Base-by-base conservation (phyloP, 53 echinoderm and acorn worm genomes). In the Arbacia lixula region DNA sequence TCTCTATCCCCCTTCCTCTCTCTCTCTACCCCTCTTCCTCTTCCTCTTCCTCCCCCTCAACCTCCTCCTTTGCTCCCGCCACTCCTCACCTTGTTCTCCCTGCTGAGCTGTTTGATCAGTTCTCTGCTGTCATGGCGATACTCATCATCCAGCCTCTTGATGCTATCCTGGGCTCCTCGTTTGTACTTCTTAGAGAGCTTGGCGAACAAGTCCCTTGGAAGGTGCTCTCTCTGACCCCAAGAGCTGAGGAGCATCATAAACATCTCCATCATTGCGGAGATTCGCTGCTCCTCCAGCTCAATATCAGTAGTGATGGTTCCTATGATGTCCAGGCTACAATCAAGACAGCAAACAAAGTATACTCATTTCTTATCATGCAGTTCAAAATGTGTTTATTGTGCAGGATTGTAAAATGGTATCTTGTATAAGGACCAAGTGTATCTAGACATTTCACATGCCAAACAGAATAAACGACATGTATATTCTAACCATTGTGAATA, bases 231-330 rank as follows among this genome's bases (percentile, higher is more conserved):
- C 9, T 78, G 53, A 72, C 82, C 88, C 66, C 90, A 81, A 43
- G 82, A 72, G 42, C 84, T 85, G 24, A 99, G 77, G 43, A 99
- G 87, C 85, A 91, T 64, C 28, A 90, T 58, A 43, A 90, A 81
- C 46, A 88, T 77, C 35, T 88, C 90, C 6, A 75, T 60, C 99
- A 95, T 99, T 22, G 85, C 60, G 22, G 88, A 85, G 10, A 92
- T 41, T 34, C 90, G 88, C 71, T 92, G 83, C 57, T 88, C 79
- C 63, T 99, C 99, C 14, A 99, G 84, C 39, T 86, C 41, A 55
- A 95, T 90, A 51, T 99, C 99, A 5, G 89, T 85, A 53, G 84
- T 91, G 84, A 99, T 95, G 3, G 99, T 99, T 62, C 85, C 68
- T 75, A 93, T 80, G 38, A 98, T 88, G 60, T 95, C 99, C 79